These are phyloP conservation scores for Ypsolopha scabrella DNA, from an alignment of 2,888 invertebrate species.

Conservation along the genomic window DNA sequence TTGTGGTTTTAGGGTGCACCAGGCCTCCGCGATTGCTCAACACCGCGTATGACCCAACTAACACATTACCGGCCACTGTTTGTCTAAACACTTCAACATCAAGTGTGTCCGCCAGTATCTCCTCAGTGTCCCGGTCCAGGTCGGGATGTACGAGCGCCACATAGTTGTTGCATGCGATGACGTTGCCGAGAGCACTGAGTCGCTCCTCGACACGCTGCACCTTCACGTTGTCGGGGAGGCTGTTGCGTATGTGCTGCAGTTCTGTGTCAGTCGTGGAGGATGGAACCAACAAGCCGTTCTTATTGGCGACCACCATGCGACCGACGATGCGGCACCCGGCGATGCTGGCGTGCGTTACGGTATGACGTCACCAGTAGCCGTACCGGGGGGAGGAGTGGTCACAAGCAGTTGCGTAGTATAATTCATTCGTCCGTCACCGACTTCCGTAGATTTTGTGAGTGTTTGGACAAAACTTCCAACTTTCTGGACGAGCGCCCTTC, in stretches of 20 bases:
- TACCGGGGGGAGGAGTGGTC: too few species aligned
- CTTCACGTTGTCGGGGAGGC: constrained; percentile 91
- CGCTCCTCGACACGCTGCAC: constrained; percentile 96
- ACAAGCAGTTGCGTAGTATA: too few species aligned
- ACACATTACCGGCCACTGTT: constrained; percentile 93
- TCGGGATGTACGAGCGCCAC: constrained; percentile 99
- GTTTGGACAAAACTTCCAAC: too few species aligned
- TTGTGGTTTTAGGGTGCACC: constrained; percentile 95
- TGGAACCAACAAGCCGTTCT: constrained; percentile 94
- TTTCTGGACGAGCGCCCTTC: too few species aligned
- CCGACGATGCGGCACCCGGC: constrained; percentile 97
- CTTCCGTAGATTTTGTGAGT: too few species aligned
- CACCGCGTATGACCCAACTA: constrained; percentile 95
- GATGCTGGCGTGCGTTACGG: constrained; percentile 90
- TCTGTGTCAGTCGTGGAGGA: constrained; percentile 89
- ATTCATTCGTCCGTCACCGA: too few species aligned
- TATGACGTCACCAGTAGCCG: too few species aligned
- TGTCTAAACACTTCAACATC: constrained; percentile 98
- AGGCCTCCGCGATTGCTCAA: constrained; percentile 96
- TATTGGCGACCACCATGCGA: constrained; percentile 92
- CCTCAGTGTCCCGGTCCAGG: constrained; percentile 87
- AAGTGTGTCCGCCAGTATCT: constrained; percentile 92
- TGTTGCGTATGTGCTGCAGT: constrained; percentile 91
- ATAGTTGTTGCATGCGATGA: constrained; percentile 98
- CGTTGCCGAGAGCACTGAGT: constrained; percentile 97